phyloP scores from a whole-genome alignment of 2,888 invertebrate genomes.

The Abscondita cerata region DNA sequence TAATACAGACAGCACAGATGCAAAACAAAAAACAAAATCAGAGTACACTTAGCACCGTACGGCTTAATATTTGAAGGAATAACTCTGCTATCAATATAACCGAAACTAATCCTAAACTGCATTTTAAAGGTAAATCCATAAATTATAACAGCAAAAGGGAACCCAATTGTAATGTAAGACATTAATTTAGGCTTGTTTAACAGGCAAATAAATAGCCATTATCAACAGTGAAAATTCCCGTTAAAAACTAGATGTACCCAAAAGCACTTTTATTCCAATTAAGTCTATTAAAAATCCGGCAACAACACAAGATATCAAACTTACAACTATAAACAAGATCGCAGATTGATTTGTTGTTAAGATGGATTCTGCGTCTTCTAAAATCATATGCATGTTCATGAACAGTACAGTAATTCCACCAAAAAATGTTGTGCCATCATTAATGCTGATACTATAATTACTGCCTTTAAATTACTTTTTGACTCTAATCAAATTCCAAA shows the following conservation, averaged over 20 bases:
- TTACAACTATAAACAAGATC: constrained; percentile 53
- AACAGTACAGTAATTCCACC: constrained; percentile 55
- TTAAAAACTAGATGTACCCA: constrained; percentile 50
- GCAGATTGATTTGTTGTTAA: constrained; percentile 50
- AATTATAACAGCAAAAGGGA: constrained; percentile 51
- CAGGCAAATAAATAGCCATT: constrained; percentile 52
- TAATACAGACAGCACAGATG: constrained; percentile 49
- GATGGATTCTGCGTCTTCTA: constrained; percentile 51
- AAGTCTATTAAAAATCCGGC: constrained; percentile 52
- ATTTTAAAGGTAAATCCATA: constrained; percentile 54
- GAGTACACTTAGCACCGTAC: constrained; percentile 55
- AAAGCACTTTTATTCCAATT: constrained; percentile 52
- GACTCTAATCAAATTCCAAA: constrained; percentile 51
- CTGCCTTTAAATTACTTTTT: constrained; percentile 53
- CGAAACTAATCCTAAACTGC: constrained; percentile 55
- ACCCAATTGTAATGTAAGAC: constrained; percentile 51
- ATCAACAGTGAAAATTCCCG: constrained; percentile 50
- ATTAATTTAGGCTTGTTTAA: constrained; percentile 47
- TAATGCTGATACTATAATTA: constrained; percentile 54
- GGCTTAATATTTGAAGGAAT: constrained; percentile 56
- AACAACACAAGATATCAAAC: constrained; percentile 49
- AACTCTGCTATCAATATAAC: constrained; percentile 46
- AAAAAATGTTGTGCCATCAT: constrained; percentile 55
- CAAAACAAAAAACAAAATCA: constrained; percentile 52
- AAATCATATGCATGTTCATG: constrained; percentile 56